Evolutionary conservation across 2,113 vertebrate genomes (phyloP).

Genomic region (Syngnathus floridae): DNA sequence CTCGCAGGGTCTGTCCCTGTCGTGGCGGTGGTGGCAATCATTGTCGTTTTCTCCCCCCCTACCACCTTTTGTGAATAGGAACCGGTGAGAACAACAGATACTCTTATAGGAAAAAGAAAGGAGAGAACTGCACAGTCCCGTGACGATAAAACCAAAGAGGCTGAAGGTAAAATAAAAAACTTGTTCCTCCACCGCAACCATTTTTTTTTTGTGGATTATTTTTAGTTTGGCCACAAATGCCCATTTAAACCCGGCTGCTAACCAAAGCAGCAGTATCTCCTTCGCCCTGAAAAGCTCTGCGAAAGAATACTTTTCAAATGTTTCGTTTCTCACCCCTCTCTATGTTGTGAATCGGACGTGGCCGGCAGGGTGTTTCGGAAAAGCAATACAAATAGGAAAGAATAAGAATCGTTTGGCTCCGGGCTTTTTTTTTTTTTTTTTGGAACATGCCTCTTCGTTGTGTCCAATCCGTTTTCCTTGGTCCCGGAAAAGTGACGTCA

Average conservation of each 20-base stretch:
- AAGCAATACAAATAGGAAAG: conserved; percentile 76
- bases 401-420: conserved; percentile 74
- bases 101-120: conserved; percentile 50
- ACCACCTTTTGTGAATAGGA: conserved; percentile 26
- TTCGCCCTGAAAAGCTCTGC: neutral
- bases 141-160: conserved; percentile 84
- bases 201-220: neutral
- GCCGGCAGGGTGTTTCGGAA: conserved; percentile 44
- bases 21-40: conserved; percentile 52
- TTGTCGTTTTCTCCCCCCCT: conserved; percentile 11
- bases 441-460: conserved; percentile 66
- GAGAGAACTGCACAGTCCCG: conserved; percentile 50
- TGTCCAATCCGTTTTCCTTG: conserved; percentile 60
- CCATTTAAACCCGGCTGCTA: neutral
- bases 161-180: conserved; percentile 58
- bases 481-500: conserved; percentile 50
- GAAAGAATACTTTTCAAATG: neutral
- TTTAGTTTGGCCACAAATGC: neutral
- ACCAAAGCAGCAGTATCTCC: neutral
- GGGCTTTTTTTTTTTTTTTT: conserved; percentile 67
- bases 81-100: conserved; percentile 35
- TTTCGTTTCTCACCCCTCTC: conserved; percentile 23
- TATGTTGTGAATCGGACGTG: conserved; percentile 20
- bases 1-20: conserved; percentile 48
- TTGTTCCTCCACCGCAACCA: too few relatives aligned